Evolutionary conservation across 2,797 vertebrate species (phyloP), one percentile per base, ranked within the genome.

Genomic region (Spinus pinus): DNA sequence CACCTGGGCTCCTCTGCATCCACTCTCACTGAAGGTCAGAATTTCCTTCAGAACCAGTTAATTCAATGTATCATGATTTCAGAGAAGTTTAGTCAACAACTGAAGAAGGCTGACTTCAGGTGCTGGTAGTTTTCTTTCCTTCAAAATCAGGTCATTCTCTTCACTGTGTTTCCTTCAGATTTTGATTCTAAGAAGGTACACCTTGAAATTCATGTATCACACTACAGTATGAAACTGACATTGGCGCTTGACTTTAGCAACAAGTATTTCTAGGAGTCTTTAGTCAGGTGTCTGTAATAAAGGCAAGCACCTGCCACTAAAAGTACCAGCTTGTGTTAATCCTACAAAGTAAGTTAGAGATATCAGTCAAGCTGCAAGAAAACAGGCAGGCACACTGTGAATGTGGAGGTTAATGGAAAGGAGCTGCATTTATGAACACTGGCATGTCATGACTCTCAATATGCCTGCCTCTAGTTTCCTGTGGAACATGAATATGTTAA

Each of bases 41-140:
- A 91, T 93, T 95, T 96, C 94, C 94, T 96, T 95, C 89, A 96
- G 94, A 94, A 96, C 39, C 91, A 88, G 77, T 86, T 95, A 93
- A 94, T 88, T 94, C 90, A 94, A 84, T 79, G 70, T 73, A 86
- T 83, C 90, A 88, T 86, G 85, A 96, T 93, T 90, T 96, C 95
- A 95, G 58, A 92, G 95, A 94, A 82, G 93, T 92, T 87, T 92
- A 94, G 82, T 90, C 87, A 96, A 95, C 82, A 96, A 73, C 54
- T 95, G 82, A 83, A 96, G 94, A 96, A 94, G 93, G 89, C 78
- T 88, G 82, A 94, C 94, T 93, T 94, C 95, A 91, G 91, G 87
- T 94, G 90, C 90, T 85, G 91, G 91, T 69, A 93, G 88, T 91
- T 95, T 93, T 94, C 95, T 93, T 75, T 86, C 90, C 81, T 94